Evolutionary conservation across 2,797 vertebrate species (phyloP).

Genomic region (Crypturellus tataupa): DNA sequence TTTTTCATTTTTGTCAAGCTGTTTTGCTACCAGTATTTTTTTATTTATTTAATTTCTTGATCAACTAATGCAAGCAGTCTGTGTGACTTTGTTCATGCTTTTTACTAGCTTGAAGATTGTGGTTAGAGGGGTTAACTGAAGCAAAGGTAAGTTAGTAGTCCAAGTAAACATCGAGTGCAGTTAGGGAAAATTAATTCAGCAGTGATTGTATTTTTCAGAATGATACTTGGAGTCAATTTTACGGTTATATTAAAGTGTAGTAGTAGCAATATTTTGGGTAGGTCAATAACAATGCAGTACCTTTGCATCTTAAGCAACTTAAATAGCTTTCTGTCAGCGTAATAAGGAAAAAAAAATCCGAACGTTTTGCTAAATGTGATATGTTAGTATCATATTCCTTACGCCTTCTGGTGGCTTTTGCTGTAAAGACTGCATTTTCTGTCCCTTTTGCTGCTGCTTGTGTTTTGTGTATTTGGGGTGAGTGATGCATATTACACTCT

Average conservation of each 20-base stretch:
- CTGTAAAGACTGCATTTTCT: constrained; percentile 16
- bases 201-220: background rate
- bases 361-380: background rate
- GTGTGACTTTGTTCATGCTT: background rate
- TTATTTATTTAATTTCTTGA: background rate
- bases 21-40: background rate
- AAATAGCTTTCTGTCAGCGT: background rate
- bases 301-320: background rate
- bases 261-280: background rate
- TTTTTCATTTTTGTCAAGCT: background rate
- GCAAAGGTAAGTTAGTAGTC: background rate
- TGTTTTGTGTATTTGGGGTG: constrained; percentile 58
- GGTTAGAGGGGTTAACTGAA: background rate
- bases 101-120: background rate
- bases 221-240: background rate
- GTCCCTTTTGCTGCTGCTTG: constrained; percentile 42
- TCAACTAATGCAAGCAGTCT: background rate
- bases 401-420: background rate
- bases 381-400: background rate
- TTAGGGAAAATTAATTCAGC: background rate
- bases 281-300: background rate
- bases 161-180: background rate
- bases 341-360: background rate
- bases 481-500: constrained; percentile 37
- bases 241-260: background rate